Evolutionary conservation across 64 coral and sea anemone species (phyloP), one percentile per base, ranked within the genome.

Genomic region (Porites lutea): DNA sequence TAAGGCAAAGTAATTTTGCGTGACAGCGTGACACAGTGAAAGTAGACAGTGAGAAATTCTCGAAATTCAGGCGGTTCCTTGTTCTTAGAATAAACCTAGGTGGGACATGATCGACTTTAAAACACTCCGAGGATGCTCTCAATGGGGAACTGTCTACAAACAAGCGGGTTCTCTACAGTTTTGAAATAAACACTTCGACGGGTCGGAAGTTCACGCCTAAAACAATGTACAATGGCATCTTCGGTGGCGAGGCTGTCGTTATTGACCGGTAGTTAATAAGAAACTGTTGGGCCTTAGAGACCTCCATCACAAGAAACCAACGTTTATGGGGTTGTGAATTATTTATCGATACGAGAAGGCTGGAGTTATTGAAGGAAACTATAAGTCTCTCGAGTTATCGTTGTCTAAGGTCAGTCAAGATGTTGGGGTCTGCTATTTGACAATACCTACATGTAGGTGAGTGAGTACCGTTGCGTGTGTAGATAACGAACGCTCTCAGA

Each of bases 341-440:
- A 84, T 69, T 68, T 43, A 68, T 84, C 16, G 44, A 19, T 50
- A 20, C 52, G 27, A 27, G 47, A 6, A 68, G 19, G 63, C 64
- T 69, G 43, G 63, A 50, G 67, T 67, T 84, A 50, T 69, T 52
- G 8, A 52, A 84, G 51, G 81, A 84, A 81, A 67, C 61, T 21
- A 51, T 84, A 53, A 47, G 52, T 18, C 21, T 21, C 15, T 45
- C 45, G 3, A 68, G 46, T 83, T 13, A 66, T 65, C 43, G 3
- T 18, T 4, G 14, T 46, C 45, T 52, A 15, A 52, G 5, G 43
- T 76, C 45, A 19, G 12, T 8, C 21, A 65, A 64, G 79, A 82
- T 14, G 60, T 14, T 21, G 7, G 22, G 18, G 13, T 49, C 45
- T 49, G 47, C 8, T 16, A 51, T 67, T 51, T 65, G 19, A 52